phyloP scores from a whole-genome alignment of 2,888 invertebrate species.

The Amphimallon solstitiale region DNA sequence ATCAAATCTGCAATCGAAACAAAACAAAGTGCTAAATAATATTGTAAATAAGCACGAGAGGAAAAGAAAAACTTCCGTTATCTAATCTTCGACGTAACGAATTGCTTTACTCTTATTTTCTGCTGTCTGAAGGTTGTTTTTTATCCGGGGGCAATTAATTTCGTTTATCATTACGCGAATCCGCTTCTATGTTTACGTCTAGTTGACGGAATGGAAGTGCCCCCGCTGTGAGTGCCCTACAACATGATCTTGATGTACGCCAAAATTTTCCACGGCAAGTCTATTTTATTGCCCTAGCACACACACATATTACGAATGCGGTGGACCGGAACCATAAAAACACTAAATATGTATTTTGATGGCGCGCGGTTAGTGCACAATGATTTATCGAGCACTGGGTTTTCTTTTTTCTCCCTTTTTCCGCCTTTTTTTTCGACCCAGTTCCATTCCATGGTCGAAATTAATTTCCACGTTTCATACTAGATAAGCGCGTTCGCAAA shows the following conservation, averaged over 20 bases:
- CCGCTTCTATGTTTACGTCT: slow-evolving; percentile 5
- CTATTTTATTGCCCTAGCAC: slow-evolving; percentile 7
- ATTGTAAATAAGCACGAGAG: background rate
- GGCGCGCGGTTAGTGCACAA: background rate
- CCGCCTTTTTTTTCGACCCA: background rate
- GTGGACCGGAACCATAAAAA: background rate
- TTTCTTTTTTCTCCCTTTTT: too few relatives aligned
- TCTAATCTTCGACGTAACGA: slow-evolving; percentile 11
- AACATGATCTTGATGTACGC: slow-evolving; percentile 1
- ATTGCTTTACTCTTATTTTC: slow-evolving; percentile 7
- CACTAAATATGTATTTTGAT: slow-evolving; percentile 6
- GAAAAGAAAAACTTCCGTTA: background rate
- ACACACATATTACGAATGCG: background rate
- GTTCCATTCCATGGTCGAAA: background rate
- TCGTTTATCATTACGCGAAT: slow-evolving; percentile 14
- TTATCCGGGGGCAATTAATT: slow-evolving; percentile 13
- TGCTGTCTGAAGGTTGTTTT: background rate
- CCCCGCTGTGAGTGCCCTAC: background rate
- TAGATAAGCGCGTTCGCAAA: slow-evolving; percentile 13
- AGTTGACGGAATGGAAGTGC: background rate
- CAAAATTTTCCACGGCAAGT: background rate
- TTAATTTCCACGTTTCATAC: slow-evolving; percentile 6
- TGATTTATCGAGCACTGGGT: background rate
- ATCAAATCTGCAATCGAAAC: background rate
- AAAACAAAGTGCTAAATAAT: slow-evolving; percentile 2